These are phyloP conservation scores for Hydropsyche betteni DNA, from an alignment of 2,888 invertebrate genomes.

Conservation along the genomic window DNA sequence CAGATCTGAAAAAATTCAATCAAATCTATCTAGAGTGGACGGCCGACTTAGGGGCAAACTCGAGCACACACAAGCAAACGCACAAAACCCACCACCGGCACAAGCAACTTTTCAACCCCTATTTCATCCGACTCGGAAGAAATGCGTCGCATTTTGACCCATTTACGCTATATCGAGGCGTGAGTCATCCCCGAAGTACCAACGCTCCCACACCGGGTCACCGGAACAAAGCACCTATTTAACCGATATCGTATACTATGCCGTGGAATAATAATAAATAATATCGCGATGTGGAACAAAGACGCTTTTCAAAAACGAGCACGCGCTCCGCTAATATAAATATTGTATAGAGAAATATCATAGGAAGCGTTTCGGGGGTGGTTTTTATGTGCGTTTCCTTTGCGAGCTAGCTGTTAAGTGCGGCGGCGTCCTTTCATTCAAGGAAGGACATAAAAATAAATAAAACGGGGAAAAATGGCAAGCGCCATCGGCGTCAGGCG, in stretches of 20 bases:
- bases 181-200: conserved; percentile 45
- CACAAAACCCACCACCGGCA: too few species aligned
- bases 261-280: too few species aligned
- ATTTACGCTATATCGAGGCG: conserved; percentile 47
- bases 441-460: conserved; percentile 29
- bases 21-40: too few species aligned
- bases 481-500: not conserved
- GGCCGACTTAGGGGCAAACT: too few species aligned
- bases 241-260: not conserved
- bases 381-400: conserved; percentile 19
- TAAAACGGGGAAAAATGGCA: conserved; percentile 10
- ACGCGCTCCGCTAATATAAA: conserved; percentile 38
- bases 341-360: not conserved
- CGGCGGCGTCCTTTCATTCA: conserved; percentile 8
- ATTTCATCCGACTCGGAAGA: conserved; percentile 36
- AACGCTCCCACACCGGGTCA: conserved; percentile 41
- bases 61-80: too few species aligned
- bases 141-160: conserved; percentile 51
- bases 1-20: too few species aligned
- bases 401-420: conserved; percentile 1
- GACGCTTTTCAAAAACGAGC: conserved; percentile 40
- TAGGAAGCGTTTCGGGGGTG: conserved; percentile 6
- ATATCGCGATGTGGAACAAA: conserved; percentile 40
- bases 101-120: conserved; percentile 44
- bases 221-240: conserved; percentile 48